Percentiles rank a stretch among this genome's conserved stretches.
phyloP scores from a whole-genome alignment of 2,888 invertebrate species.

The Ormyrus pomaceus region DNA sequence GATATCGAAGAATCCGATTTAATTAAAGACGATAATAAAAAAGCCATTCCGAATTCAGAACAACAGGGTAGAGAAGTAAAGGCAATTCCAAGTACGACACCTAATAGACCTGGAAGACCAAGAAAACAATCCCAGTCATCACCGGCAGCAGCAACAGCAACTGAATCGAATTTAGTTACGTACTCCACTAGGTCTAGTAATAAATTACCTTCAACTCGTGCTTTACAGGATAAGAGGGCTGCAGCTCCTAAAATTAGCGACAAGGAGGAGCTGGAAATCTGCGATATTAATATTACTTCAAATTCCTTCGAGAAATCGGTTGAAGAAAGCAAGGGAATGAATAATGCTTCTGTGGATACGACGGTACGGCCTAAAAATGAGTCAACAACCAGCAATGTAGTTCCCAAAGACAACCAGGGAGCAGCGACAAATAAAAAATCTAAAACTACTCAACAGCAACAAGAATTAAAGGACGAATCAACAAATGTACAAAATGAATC shows the following conservation, averaged over 20 bases:
- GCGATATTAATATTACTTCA: constrained; percentile 58
- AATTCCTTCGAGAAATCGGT: constrained; percentile 18
- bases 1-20: neutral
- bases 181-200: constrained; percentile 53
- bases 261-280: constrained; percentile 59
- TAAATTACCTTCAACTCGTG: constrained; percentile 8
- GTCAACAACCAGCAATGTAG: neutral
- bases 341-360: neutral
- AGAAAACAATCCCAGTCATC: constrained; percentile 32
- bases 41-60: neutral
- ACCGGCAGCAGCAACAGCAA: neutral
- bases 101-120: constrained; percentile 37
- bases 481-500: constrained; percentile 1
- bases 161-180: constrained; percentile 17
- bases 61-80: neutral
- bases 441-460: neutral
- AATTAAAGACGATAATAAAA: neutral
- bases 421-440: neutral
- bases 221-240: constrained; percentile 33
- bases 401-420: constrained; percentile 17
- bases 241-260: constrained; percentile 42
- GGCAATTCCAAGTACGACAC: neutral
- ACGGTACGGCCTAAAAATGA: constrained; percentile 15
- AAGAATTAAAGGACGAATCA: constrained; percentile 13
- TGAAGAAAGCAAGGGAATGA: constrained; percentile 6